Evolutionary conservation across 2,888 invertebrate genomes (phyloP).

Genomic region (Endomychus coccineus): DNA sequence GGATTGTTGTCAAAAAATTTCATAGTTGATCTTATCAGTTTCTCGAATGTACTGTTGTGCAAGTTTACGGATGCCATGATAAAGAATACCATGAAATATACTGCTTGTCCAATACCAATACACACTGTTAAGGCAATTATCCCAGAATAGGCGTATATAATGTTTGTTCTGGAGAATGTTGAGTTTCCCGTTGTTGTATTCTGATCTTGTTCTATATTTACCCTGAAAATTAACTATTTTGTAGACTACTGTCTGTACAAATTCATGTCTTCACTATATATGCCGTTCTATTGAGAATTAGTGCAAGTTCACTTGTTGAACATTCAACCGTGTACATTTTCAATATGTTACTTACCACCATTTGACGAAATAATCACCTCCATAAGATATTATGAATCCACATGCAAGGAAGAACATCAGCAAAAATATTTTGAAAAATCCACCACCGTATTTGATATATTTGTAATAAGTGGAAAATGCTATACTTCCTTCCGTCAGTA

Average conservation of each 20-base stretch:
- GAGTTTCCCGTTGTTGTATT: slow-evolving; percentile 19
- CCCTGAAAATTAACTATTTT: slow-evolving; percentile 30
- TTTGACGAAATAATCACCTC: slow-evolving; percentile 63
- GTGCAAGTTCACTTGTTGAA: too few relatives aligned
- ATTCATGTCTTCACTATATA: too few relatives aligned
- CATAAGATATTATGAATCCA: slow-evolving; percentile 53
- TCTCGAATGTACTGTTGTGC: slow-evolving; percentile 36
- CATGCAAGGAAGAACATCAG: slow-evolving; percentile 47
- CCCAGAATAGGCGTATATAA: slow-evolving; percentile 45
- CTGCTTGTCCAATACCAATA: slow-evolving; percentile 39
- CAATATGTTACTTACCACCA: slow-evolving; percentile 49
- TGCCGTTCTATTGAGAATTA: too few relatives aligned
- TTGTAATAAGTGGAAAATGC: slow-evolving; percentile 37
- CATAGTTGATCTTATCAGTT: slow-evolving; percentile 38
- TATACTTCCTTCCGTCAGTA: slow-evolving; percentile 33
- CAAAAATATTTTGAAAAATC: slow-evolving; percentile 41
- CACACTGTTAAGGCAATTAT: slow-evolving; percentile 43
- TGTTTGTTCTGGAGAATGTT: slow-evolving; percentile 18
- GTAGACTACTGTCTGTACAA: too few relatives aligned
- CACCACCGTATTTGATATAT: slow-evolving; percentile 51
- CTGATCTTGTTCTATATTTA: slow-evolving; percentile 36
- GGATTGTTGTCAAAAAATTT: slow-evolving; percentile 39
- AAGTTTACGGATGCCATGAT: slow-evolving; percentile 37
- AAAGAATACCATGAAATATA: slow-evolving; percentile 38
- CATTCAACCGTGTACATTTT: too few relatives aligned